Evolutionary conservation across 1,140 invertebrate genomes (phyloP).

Genomic region (Cepaea nemoralis): DNA sequence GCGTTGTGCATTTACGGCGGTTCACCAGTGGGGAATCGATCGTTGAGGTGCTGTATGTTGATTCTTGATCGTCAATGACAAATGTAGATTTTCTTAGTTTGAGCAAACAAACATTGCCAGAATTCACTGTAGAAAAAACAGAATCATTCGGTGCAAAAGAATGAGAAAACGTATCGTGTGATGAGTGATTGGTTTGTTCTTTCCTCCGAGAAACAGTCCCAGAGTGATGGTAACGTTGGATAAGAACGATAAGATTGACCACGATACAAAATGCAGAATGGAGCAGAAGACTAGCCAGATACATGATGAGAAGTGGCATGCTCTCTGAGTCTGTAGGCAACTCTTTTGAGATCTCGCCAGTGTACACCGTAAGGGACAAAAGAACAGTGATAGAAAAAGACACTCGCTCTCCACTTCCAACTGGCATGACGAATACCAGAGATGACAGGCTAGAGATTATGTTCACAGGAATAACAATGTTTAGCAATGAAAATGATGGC

Average conservation of each 20-base stretch:
- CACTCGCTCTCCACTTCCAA: constrained; percentile 76
- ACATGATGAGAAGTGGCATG: constrained; percentile 6
- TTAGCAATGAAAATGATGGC: constrained; percentile 71
- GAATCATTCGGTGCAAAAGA: not conserved
- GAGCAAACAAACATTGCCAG: too few relatives aligned
- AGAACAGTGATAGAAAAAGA: constrained; percentile 75
- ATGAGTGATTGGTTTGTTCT: not conserved
- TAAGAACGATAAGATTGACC: not conserved
- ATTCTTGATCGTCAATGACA: not conserved
- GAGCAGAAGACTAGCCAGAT: not conserved
- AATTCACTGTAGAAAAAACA: not conserved
- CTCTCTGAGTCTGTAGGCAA: constrained; percentile 74
- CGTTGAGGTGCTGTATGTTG: not conserved
- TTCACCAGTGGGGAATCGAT: not conserved
- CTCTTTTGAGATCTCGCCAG: constrained; percentile 74
- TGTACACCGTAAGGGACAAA: constrained; percentile 75
- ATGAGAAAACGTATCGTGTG: not conserved
- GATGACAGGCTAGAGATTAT: constrained; percentile 75
- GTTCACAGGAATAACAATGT: constrained; percentile 75
- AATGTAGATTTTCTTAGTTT: not conserved
- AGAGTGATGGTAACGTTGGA: not conserved
- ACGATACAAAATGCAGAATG: not conserved
- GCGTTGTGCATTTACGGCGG: not conserved
- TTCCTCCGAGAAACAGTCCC: not conserved
- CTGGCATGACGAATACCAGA: constrained; percentile 75